Conservation (phyloP, 2,888 invertebrate genomes). For the Thalpophila matura region DNA sequence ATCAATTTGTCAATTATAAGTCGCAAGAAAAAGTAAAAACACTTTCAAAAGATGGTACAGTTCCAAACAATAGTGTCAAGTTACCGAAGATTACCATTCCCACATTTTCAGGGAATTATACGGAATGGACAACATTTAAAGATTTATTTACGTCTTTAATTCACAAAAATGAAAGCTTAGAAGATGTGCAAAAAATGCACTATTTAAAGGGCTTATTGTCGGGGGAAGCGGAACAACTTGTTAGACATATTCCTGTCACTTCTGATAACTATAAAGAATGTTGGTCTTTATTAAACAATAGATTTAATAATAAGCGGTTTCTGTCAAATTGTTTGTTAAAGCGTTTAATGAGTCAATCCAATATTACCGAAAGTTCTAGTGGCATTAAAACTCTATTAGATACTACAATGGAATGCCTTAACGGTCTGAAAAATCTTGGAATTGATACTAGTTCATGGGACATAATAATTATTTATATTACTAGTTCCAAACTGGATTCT, state of each 20-base stretch:
- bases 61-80: neutral
- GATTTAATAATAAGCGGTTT: conserved; percentile 8
- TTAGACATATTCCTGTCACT: conserved; percentile 6
- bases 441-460: conserved; percentile 12
- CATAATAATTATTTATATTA: neutral
- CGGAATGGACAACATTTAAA: neutral
- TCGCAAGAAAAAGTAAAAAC: neutral
- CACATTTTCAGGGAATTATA: neutral
- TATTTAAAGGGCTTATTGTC: neutral
- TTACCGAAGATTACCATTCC: neutral
- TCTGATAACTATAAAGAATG: conserved; percentile 5
- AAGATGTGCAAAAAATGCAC: neutral
- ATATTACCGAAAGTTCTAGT: conserved; percentile 8
- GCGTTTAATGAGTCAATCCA: conserved; percentile 4
- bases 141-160: neutral
- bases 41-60: neutral
- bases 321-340: conserved; percentile 9
- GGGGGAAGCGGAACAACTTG: neutral
- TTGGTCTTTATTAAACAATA: conserved; percentile 4
- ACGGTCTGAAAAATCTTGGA: conserved; percentile 17
- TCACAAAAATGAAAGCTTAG: neutral
- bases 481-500: conserved; percentile 4
- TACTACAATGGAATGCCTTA: conserved; percentile 14
- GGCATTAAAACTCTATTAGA: conserved; percentile 4
- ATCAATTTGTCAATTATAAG: too few relatives aligned